Percentiles rank a stretch among this genome's conserved stretches.
Conservation (phyloP, 2,888 invertebrate genomes). For the Mylabris sibirica region DNA sequence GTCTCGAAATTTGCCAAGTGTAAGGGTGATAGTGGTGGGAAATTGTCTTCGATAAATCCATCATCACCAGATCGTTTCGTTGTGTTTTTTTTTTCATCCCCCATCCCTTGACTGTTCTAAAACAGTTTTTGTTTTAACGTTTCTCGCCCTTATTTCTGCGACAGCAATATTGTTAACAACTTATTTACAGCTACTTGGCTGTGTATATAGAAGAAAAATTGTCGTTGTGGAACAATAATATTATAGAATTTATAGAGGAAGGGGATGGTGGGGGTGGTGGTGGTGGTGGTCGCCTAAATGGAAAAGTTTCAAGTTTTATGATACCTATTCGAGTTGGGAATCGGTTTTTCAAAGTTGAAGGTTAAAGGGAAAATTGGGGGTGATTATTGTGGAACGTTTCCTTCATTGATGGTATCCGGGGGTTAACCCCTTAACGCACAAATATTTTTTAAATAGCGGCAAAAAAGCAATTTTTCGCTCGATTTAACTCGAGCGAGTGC, state of each 20-base stretch:
- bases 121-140: no score
- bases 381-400: background rate
- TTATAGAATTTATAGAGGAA: background rate
- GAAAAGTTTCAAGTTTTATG: slow-evolving; percentile 1
- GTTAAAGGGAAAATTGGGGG: background rate
- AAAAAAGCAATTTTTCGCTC: no score
- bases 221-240: background rate
- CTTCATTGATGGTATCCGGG: no score
- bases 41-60: background rate
- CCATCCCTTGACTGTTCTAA: no score
- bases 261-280: no score
- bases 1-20: background rate
- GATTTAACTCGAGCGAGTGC: no score
- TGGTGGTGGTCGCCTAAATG: background rate
- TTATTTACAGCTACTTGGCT: background rate
- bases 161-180: no score
- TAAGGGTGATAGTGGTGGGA: background rate
- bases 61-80: background rate
- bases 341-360: background rate
- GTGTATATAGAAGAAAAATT: background rate
- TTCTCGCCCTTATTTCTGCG: no score
- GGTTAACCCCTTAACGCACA: no score
- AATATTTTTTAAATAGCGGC: no score
- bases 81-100: background rate
- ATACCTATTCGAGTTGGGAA: background rate